These are phyloP conservation scores for Ceyx margarethae DNA, from an alignment of 2,113 vertebrate genomes.

Conservation along the genomic window DNA sequence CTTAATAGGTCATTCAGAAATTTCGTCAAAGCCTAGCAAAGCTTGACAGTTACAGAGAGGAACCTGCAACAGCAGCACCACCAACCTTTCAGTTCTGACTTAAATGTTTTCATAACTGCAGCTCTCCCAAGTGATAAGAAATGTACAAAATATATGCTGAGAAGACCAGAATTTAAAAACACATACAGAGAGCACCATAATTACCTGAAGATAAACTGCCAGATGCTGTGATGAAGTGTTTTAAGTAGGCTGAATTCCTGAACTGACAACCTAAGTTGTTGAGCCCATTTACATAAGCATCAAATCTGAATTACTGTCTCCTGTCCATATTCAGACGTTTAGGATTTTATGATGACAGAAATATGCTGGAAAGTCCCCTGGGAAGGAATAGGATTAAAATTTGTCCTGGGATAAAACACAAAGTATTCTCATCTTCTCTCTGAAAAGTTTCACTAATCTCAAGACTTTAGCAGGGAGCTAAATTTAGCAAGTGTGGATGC, in stretches of 20 bases:
- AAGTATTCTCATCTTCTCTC: not conserved
- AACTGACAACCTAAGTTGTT: not conserved
- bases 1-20: not conserved
- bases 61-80: not conserved
- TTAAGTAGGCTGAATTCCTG: not conserved
- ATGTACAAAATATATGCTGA: not conserved
- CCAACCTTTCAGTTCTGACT: not conserved
- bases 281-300: not conserved
- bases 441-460: slow-evolving; percentile 17
- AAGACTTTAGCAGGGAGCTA: not conserved
- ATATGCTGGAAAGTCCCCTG: not conserved
- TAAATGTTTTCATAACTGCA: not conserved
- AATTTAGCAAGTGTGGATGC: slow-evolving; percentile 17
- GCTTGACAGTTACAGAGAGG: not conserved
- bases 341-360: not conserved
- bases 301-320: not conserved
- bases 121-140: not conserved
- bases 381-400: not conserved
- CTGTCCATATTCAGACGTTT: not conserved
- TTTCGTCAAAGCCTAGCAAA: not conserved
- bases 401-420: not conserved
- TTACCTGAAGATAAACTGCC: not conserved
- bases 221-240: not conserved
- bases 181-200: not conserved
- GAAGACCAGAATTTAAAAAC: not conserved